Conservation (phyloP, 2,797 vertebrate species). For the Smutsia gigantea region DNA sequence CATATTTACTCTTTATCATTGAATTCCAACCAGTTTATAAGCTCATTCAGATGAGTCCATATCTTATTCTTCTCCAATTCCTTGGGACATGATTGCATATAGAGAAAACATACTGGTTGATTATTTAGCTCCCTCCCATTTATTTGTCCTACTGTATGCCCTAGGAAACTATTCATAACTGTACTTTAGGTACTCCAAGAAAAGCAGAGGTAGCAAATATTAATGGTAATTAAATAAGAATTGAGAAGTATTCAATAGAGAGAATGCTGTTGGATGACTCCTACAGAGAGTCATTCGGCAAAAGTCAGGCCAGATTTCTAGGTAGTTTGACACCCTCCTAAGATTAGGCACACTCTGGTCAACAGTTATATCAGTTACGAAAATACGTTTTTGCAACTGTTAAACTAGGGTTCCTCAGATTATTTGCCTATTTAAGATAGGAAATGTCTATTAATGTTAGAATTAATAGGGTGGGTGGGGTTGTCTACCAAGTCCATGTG, state of each 20-base stretch:
- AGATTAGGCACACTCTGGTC: neutral
- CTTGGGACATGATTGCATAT: neutral
- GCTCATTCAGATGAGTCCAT: neutral
- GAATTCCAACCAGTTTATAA: neutral
- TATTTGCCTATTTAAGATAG: neutral
- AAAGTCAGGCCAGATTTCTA: neutral
- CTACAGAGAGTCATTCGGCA: neutral
- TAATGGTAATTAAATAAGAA: neutral
- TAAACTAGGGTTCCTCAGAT: neutral
- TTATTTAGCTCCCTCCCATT: neutral
- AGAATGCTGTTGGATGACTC: neutral
- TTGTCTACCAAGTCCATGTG: neutral
- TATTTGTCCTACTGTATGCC: neutral
- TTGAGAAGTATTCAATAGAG: neutral
- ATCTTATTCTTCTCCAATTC: neutral
- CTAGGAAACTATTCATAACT: neutral
- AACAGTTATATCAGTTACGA: neutral
- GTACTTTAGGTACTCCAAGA: neutral
- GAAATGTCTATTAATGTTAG: neutral
- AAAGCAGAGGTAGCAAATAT: neutral
- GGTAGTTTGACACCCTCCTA: neutral
- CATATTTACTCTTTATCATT: neutral
- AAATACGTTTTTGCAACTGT: constrained; percentile 8
- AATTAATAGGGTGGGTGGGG: neutral
- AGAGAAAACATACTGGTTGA: neutral